Evolutionary conservation across 2,797 vertebrate genomes (phyloP).

Genomic region (Chrysocyon brachyurus): DNA sequence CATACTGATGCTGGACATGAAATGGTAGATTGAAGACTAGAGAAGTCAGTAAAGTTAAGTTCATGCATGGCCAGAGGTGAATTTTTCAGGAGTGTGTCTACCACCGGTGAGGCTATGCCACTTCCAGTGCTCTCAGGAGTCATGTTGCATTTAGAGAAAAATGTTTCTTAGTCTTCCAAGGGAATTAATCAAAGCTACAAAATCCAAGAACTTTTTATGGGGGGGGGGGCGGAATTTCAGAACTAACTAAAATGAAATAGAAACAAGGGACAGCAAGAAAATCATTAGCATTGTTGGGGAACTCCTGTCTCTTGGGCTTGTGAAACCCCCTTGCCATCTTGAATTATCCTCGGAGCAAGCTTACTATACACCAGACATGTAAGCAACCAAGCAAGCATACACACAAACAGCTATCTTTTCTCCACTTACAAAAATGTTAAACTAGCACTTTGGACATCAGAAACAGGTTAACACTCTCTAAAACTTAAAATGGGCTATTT

Average conservation of each 20-base stretch:
- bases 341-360: not conserved
- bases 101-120: too few species aligned
- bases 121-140: not conserved
- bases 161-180: not conserved
- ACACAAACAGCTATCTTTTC: not conserved
- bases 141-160: not conserved
- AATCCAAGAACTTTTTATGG: not conserved
- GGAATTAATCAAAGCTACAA: constrained; percentile 3
- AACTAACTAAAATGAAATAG: not conserved
- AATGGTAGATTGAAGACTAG: not conserved
- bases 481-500: not conserved
- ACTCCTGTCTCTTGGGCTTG: not conserved
- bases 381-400: not conserved
- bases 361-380: not conserved
- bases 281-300: not conserved
- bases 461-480: not conserved
- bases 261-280: constrained; percentile 25
- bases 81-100: not conserved
- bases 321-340: not conserved
- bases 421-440: not conserved
- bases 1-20: not conserved
- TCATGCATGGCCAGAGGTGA: not conserved
- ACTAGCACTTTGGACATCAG: not conserved
- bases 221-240: not conserved
- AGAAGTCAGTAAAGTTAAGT: not conserved